A percentile compares a stretch with the other conserved stretches of the same genome.
Conservation (phyloP, 2,888 invertebrate species). For the Stomorhina lunata region DNA sequence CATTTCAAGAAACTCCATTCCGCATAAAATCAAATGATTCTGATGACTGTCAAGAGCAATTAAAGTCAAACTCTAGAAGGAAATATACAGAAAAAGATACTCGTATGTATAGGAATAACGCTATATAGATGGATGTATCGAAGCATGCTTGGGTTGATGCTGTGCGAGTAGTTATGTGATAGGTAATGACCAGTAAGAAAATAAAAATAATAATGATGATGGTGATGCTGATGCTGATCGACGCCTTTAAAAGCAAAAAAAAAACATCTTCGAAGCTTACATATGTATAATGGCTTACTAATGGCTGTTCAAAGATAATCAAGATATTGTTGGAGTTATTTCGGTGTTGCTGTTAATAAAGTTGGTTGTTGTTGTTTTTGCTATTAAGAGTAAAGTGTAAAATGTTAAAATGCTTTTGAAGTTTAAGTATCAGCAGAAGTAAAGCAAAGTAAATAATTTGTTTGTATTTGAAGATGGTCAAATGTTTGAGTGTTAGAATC, state of each 20-base stretch:
- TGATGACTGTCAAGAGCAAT: conserved; percentile 79
- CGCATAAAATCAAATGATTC: conserved; percentile 65
- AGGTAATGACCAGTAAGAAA: conserved; percentile 53
- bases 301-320: conserved; percentile 52
- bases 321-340: conserved; percentile 32
- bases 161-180: neutral
- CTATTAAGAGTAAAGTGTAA: conserved; percentile 15
- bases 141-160: too few species aligned
- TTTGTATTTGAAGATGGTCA: too few species aligned
- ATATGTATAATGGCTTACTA: conserved; percentile 56
- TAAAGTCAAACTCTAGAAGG: conserved; percentile 75
- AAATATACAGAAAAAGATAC: neutral
- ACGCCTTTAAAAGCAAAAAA: conserved; percentile 41
- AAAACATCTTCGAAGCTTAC: conserved; percentile 9
- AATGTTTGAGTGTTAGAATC: neutral
- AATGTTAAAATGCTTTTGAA: neutral
- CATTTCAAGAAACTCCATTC: conserved; percentile 66
- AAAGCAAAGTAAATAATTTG: too few species aligned
- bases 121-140: neutral
- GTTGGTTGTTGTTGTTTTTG: neutral
- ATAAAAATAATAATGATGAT: conserved; percentile 45
- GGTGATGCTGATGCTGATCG: conserved; percentile 60
- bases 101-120: neutral
- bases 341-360: too few species aligned
- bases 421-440: conserved; percentile 2